Evolutionary conservation across 2,797 vertebrate genomes (phyloP).

Genomic region (Arnoldichthys spilopterus): DNA sequence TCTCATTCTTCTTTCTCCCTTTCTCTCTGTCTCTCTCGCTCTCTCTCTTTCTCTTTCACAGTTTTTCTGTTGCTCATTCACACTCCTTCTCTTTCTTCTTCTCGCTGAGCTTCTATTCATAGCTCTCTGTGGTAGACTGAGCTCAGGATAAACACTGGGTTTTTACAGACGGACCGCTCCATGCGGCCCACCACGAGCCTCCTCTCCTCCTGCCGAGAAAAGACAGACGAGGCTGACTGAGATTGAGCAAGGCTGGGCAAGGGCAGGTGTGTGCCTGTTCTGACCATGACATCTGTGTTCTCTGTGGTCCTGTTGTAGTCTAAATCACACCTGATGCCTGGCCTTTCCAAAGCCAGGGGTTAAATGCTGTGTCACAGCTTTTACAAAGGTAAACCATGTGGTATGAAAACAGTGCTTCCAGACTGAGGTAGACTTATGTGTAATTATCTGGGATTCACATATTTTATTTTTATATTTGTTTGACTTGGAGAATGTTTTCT

Average conservation of each 20-base stretch:
- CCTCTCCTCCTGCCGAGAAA: constrained; percentile 22
- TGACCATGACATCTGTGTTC: constrained; percentile 18
- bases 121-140: constrained; percentile 52
- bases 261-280: constrained; percentile 41
- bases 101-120: constrained; percentile 58
- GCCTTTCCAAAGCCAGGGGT: constrained; percentile 3
- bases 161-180: constrained; percentile 44
- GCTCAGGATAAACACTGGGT: constrained; percentile 53
- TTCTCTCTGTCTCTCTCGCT: too few relatives aligned
- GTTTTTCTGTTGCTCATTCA: constrained; percentile 2
- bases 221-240: constrained; percentile 17
- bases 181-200: constrained; percentile 15
- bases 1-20: background rate
- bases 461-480: background rate
- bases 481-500: too few relatives aligned
- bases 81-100: constrained; percentile 15
- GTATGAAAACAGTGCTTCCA: background rate
- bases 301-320: constrained; percentile 33
- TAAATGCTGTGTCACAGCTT: background rate
- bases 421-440: background rate
- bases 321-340: constrained; percentile 40
- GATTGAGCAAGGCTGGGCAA: constrained; percentile 15
- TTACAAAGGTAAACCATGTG: background rate
- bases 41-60: constrained; percentile 11
- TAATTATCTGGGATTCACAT: background rate